Evolutionary conservation across 2,113 vertebrate species (phyloP).

Genomic region (Hystrix brachyura): DNA sequence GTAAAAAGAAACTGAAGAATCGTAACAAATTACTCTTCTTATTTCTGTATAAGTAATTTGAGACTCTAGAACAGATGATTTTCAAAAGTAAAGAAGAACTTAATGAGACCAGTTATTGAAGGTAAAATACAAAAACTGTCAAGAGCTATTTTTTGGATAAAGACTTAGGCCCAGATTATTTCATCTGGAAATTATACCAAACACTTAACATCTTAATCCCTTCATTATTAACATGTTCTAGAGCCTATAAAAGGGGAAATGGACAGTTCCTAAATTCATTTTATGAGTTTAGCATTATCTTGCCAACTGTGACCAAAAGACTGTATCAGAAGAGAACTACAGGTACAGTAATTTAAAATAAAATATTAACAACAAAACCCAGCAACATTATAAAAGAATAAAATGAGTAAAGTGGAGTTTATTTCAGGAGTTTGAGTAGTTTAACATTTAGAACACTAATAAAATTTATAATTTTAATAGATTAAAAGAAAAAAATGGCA

Average conservation of each 20-base stretch:
- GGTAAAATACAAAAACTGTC: not conserved
- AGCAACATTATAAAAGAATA: not conserved
- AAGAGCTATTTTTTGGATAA: not conserved
- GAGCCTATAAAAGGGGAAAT: not conserved
- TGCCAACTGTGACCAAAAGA: not conserved
- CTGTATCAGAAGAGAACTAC: not conserved
- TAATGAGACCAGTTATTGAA: not conserved
- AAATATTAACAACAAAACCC: not conserved
- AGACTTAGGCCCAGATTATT: not conserved
- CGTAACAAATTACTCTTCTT: not conserved
- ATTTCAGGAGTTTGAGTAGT: not conserved
- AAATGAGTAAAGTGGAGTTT: not conserved
- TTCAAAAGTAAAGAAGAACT: not conserved
- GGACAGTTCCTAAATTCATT: not conserved
- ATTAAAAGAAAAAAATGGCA: not conserved
- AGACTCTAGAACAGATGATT: not conserved
- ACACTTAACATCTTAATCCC: not conserved
- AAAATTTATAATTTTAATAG: not conserved
- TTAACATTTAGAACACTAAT: not conserved
- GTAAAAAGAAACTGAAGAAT: not conserved
- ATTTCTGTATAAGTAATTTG: not conserved
- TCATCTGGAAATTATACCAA: not conserved
- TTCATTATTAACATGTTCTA: not conserved
- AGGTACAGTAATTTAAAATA: not conserved
- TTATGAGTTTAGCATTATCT: not conserved